Conservation (phyloP, 2,797 vertebrate species). For the Hipposideros larvatus region DNA sequence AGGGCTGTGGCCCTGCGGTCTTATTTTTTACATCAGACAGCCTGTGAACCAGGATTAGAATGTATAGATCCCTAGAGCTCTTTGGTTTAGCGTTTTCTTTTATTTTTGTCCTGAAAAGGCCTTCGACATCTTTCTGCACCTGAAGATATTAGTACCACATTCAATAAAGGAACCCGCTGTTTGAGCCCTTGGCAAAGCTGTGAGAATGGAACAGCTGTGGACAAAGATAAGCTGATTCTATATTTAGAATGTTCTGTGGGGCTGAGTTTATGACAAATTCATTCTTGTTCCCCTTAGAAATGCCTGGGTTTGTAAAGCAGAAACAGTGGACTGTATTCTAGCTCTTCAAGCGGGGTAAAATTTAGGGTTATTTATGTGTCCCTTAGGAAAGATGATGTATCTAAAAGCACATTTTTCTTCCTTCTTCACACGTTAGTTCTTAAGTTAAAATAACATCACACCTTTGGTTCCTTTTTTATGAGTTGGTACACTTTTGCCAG, state of each 20-base stretch:
- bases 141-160: slow-evolving; percentile 55
- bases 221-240: slow-evolving; percentile 70
- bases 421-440: slow-evolving; percentile 62
- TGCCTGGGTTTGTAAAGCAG: slow-evolving; percentile 47
- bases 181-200: slow-evolving; percentile 50
- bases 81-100: slow-evolving; percentile 59
- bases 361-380: slow-evolving; percentile 69
- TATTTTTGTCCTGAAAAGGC: slow-evolving; percentile 56
- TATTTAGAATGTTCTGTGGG: slow-evolving; percentile 74
- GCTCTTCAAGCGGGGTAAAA: slow-evolving; percentile 53
- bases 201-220: slow-evolving; percentile 56
- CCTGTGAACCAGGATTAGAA: slow-evolving; percentile 42
- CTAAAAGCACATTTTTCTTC: slow-evolving; percentile 62
- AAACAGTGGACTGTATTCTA: slow-evolving; percentile 53
- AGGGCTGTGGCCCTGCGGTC: not conserved
- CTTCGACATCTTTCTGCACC: slow-evolving; percentile 56
- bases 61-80: not conserved
- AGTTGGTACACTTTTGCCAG: slow-evolving; percentile 69
- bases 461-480: slow-evolving; percentile 71
- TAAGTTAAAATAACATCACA: slow-evolving; percentile 75
- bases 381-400: slow-evolving; percentile 48
- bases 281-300: slow-evolving; percentile 67
- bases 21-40: slow-evolving; percentile 41
- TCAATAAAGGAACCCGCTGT: slow-evolving; percentile 58
- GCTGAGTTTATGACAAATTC: slow-evolving; percentile 51